These are phyloP conservation scores for Hippopotamus amphibius DNA, from an alignment of 2,113 vertebrate genomes.

Conservation along the genomic window DNA sequence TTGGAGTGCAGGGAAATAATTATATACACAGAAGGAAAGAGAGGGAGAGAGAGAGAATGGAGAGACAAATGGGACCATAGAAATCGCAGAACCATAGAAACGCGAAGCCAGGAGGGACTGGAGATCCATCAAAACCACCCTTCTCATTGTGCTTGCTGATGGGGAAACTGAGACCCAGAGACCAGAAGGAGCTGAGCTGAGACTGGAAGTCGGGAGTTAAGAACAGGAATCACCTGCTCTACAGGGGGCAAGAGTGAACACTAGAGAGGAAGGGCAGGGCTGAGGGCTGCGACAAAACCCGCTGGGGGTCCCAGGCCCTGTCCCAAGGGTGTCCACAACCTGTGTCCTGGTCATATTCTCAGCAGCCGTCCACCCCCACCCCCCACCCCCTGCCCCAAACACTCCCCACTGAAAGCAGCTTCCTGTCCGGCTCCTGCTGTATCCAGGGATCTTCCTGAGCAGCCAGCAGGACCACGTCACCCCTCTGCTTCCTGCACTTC, in stretches of 20 bases:
- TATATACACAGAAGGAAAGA: conserved; percentile 83
- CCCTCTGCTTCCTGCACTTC: neutral
- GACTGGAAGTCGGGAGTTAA: neutral
- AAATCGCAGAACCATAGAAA: conserved; percentile 9
- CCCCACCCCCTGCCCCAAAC: no score
- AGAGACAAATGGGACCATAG: conserved; percentile 25
- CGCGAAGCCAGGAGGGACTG: neutral
- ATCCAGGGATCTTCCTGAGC: neutral
- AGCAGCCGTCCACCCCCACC: neutral
- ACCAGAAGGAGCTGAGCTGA: neutral
- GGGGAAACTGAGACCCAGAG: conserved; percentile 15
- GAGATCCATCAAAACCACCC: neutral
- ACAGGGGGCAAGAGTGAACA: neutral
- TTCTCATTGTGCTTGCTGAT: neutral
- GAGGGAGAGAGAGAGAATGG: conserved; percentile 22
- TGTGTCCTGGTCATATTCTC: neutral
- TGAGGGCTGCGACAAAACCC: neutral
- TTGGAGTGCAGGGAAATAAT: conserved; percentile 81
- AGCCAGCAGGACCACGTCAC: neutral
- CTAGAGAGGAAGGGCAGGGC: neutral
- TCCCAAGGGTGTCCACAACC: no score
- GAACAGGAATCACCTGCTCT: neutral
- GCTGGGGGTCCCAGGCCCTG: neutral
- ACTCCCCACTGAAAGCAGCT: neutral
- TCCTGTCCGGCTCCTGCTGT: neutral